These are phyloP conservation scores for Diarsia mendica DNA, from an alignment of 2,888 invertebrate genomes.

Conservation along the genomic window DNA sequence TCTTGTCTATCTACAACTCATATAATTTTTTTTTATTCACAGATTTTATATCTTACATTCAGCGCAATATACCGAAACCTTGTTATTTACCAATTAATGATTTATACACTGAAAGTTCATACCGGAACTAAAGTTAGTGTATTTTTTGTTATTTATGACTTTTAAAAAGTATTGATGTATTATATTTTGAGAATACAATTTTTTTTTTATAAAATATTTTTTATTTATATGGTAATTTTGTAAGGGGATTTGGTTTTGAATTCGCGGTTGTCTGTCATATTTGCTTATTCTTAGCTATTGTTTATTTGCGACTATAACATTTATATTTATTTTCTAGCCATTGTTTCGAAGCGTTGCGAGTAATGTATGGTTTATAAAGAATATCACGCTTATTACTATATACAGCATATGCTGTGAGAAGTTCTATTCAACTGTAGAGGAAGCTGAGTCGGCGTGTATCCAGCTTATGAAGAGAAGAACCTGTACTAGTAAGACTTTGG, in stretches of 20 bases:
- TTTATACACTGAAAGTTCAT: constrained; percentile 19
- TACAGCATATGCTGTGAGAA: constrained; percentile 26
- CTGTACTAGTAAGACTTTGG: constrained; percentile 22
- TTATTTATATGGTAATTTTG: too few relatives aligned
- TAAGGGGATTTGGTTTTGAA: too few relatives aligned
- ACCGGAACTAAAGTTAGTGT: constrained; percentile 13
- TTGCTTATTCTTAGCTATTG: background rate
- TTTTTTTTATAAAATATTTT: too few relatives aligned
- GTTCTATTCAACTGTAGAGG: constrained; percentile 19
- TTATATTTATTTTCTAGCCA: constrained; percentile 5
- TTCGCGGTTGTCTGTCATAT: background rate
- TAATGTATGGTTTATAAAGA: constrained; percentile 21
- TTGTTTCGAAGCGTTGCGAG: constrained; percentile 12
- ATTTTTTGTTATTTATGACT: background rate
- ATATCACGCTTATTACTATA: constrained; percentile 14
- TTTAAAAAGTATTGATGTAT: background rate
- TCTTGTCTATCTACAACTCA: background rate
- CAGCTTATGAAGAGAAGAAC: constrained; percentile 14
- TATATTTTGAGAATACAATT: too few relatives aligned
- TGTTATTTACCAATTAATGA: constrained; percentile 32
- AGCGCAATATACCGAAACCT: constrained; percentile 32
- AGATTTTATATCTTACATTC: constrained; percentile 30
- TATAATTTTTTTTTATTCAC: background rate
- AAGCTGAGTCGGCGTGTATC: constrained; percentile 33
- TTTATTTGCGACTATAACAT: background rate